These are phyloP conservation scores for Pluvianellus socialis DNA, from an alignment of 2,113 vertebrate species.

Conservation along the genomic window DNA sequence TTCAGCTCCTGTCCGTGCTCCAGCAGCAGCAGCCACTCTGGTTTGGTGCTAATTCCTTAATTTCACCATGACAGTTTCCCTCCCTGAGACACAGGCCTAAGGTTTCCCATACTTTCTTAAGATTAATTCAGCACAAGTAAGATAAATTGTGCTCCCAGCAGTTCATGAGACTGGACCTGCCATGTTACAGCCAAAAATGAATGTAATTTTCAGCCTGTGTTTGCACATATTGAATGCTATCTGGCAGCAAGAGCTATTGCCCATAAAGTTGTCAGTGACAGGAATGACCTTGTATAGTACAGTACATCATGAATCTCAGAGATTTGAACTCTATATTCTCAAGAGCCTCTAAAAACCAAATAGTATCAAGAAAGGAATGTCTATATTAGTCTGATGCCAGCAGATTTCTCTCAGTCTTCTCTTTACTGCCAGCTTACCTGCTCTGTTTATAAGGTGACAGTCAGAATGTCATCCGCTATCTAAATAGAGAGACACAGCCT, in stretches of 20 bases:
- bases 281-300: neutral
- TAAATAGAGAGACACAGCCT: neutral
- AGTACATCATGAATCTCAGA: neutral
- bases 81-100: neutral
- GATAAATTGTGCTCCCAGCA: conserved; percentile 9
- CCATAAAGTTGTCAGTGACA: neutral
- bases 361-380: neutral
- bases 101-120: neutral
- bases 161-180: neutral
- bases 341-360: conserved; percentile 20
- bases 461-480: neutral
- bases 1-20: neutral
- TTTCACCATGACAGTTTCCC: neutral
- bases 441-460: neutral
- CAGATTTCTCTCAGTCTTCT: neutral
- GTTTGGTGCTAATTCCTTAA: neutral
- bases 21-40: neutral
- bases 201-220: neutral
- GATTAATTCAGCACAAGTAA: neutral
- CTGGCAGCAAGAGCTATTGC: neutral
- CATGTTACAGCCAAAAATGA: neutral
- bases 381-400: neutral
- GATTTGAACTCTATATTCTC: neutral
- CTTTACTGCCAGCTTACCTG: neutral
- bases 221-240: neutral